Evolutionary conservation across 2,113 vertebrate species (phyloP).

Genomic region (Porphyrio hochstetteri): DNA sequence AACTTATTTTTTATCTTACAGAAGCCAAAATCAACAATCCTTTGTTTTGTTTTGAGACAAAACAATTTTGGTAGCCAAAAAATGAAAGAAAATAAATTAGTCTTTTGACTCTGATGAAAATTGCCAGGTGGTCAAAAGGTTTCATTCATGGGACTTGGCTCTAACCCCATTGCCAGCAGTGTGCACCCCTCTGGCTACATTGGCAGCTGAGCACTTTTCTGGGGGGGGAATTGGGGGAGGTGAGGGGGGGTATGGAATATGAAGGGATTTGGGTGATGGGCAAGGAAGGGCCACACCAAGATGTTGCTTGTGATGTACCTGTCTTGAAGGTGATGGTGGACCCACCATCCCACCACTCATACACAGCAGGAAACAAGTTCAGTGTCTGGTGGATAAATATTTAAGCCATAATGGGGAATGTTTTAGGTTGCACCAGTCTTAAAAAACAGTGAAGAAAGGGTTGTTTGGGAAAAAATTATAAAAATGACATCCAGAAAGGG

Average conservation of each 20-base stretch:
- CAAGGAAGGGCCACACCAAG: not conserved
- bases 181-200: not conserved
- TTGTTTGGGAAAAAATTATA: not conserved
- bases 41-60: slow-evolving; percentile 26
- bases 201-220: not conserved
- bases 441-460: not conserved
- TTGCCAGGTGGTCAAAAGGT: not conserved
- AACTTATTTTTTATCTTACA: not conserved
- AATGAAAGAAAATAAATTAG: not conserved
- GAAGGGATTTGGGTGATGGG: not conserved
- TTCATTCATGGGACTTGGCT: slow-evolving; percentile 1
- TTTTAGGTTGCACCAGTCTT: not conserved
- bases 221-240: no score
- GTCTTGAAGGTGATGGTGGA: not conserved
- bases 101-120: slow-evolving; percentile 11
- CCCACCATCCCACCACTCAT: rapidly evolving
- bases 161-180: not conserved
- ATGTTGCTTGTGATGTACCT: not conserved
- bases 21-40: slow-evolving; percentile 32
- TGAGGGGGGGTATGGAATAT: not conserved
- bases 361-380: not conserved
- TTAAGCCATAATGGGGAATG: not conserved
- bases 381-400: rapidly evolving
- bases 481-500: not conserved
- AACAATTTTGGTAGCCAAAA: slow-evolving; percentile 22